Evolutionary conservation across 2,888 invertebrate species (phyloP).

Genomic region (Formica aserva): DNA sequence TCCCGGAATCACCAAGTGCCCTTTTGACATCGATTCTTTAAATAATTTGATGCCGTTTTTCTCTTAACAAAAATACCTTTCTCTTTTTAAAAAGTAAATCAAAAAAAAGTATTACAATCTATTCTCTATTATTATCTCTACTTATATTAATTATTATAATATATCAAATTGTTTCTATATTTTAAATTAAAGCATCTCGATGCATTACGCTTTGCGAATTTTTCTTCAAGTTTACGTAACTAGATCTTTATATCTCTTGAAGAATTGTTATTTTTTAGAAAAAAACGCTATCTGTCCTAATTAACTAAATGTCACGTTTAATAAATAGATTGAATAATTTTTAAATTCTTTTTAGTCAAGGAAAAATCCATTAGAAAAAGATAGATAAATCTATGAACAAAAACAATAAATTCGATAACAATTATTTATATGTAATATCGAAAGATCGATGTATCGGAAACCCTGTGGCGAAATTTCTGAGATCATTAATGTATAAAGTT

Average conservation of each 20-base stretch:
- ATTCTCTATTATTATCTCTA: neutral
- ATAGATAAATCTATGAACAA: neutral
- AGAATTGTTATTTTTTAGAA: neutral
- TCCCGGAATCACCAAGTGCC: neutral
- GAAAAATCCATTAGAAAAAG: neutral
- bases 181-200: neutral
- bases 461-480: neutral
- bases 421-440: neutral
- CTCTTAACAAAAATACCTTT: neutral
- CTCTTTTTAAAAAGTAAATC: neutral
- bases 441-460: neutral
- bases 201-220: neutral
- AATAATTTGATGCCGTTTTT: neutral
- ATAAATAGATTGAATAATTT: neutral
- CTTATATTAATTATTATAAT: neutral
- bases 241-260: neutral
- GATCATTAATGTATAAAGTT: conserved; percentile 16
- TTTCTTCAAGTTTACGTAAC: neutral
- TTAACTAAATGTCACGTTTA: neutral
- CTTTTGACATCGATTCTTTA: conserved; percentile 8
- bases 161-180: neutral
- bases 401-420: neutral
- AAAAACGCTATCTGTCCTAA: neutral
- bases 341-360: conserved; percentile 6
- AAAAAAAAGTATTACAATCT: neutral